These are phyloP conservation scores for Synergus laeviventris DNA, from an alignment of 2,888 invertebrate species.

Conservation along the genomic window DNA sequence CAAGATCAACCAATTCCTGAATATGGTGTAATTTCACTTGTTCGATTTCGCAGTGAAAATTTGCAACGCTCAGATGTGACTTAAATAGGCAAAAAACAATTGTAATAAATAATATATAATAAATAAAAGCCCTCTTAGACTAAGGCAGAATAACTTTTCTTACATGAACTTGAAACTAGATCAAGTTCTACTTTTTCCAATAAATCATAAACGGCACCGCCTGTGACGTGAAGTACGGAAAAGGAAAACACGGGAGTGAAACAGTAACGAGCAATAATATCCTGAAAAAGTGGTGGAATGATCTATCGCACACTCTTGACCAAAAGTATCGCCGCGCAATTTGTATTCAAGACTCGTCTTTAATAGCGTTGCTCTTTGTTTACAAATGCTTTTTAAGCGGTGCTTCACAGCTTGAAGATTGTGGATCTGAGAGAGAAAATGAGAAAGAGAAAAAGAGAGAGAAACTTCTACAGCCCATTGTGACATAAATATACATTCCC, in stretches of 20 bases:
- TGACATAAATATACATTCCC: constrained; percentile 51
- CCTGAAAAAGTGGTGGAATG: constrained; percentile 39
- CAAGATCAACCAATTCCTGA: no score
- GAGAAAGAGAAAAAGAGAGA: constrained; percentile 31
- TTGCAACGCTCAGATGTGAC: no score
- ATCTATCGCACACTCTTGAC: constrained; percentile 42
- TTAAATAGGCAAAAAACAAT: constrained; percentile 27
- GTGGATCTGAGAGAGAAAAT: constrained; percentile 40
- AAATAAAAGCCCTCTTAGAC: neutral
- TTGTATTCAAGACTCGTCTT: constrained; percentile 56
- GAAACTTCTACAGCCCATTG: constrained; percentile 48
- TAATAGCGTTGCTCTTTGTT: constrained; percentile 55
- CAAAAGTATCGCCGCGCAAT: constrained; percentile 51
- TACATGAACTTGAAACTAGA: neutral
- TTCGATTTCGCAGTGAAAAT: no score
- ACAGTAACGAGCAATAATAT: constrained; percentile 40
- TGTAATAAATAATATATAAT: neutral
- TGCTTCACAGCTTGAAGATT: constrained; percentile 47
- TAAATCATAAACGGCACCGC: constrained; percentile 17
- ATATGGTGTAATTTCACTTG: no score
- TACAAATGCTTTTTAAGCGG: constrained; percentile 53
- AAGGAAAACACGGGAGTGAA: constrained; percentile 37
- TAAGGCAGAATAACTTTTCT: neutral
- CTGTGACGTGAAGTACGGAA: neutral
- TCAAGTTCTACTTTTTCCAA: neutral